Evolutionary conservation across 2,888 invertebrate genomes (phyloP).

Genomic region (Hydriomena furcata): DNA sequence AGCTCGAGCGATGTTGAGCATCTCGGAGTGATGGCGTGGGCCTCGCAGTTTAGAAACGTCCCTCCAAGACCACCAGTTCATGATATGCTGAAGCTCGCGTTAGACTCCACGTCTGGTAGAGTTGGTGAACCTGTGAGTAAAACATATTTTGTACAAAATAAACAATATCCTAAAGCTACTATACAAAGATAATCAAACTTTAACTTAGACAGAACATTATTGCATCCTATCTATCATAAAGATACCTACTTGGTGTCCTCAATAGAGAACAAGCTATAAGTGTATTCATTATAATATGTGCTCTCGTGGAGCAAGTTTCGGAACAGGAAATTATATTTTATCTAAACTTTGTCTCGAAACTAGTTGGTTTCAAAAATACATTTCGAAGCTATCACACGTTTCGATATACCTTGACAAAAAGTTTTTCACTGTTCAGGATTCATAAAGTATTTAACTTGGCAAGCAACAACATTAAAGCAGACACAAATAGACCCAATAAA

Average conservation of each 20-base stretch:
- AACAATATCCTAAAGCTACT: too few species aligned
- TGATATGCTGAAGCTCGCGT: conserved; percentile 90
- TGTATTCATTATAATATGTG: conserved; percentile 31
- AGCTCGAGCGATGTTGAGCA: conserved; percentile 97
- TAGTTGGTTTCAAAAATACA: conserved; percentile 11
- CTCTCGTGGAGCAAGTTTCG: conserved; percentile 25
- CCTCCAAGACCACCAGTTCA: conserved; percentile 92
- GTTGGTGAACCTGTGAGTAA: conserved; percentile 91
- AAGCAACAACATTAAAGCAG: too few species aligned
- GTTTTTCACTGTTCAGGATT: too few species aligned
- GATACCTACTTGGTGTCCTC: conserved; percentile 17
- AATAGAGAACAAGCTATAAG: conserved; percentile 32
- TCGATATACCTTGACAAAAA: neutral
- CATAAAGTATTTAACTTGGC: too few species aligned
- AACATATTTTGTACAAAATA: neutral
- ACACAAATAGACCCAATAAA: too few species aligned
- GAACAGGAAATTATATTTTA: conserved; percentile 33
- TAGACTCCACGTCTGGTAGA: conserved; percentile 93
- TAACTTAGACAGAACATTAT: too few species aligned
- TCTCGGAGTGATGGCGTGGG: conserved; percentile 98
- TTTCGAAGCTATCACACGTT: neutral
- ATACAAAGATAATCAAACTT: too few species aligned
- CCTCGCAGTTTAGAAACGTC: conserved; percentile 95
- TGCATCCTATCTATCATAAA: conserved; percentile 17
- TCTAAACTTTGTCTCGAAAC: conserved; percentile 21